Evolutionary conservation across 2,113 vertebrate genomes (phyloP).

Genomic region (Ammospiza nelsoni): DNA sequence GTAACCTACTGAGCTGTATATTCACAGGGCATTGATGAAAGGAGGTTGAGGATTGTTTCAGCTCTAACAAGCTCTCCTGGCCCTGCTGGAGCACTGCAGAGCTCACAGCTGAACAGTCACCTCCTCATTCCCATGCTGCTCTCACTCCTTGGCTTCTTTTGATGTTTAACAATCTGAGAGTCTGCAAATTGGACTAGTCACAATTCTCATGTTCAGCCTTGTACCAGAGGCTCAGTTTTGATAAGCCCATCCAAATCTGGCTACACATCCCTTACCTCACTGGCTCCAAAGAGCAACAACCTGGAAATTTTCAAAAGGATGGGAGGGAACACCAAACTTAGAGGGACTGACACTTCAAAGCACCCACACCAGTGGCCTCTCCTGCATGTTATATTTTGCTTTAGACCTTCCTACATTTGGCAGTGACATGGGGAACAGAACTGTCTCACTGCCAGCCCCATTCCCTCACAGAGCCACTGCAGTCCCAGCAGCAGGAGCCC

Average conservation of each 20-base stretch:
- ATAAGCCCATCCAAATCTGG: not conserved
- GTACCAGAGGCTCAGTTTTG: not conserved
- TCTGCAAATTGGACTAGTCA: not conserved
- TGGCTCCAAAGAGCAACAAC: accelerated
- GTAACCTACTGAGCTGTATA: not conserved
- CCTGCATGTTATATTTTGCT: accelerated
- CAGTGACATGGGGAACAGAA: not conserved
- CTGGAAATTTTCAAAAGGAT: not conserved
- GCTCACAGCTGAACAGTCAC: not conserved
- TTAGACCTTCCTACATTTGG: not conserved
- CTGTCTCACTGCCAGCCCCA: accelerated
- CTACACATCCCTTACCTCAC: no score
- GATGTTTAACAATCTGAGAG: not conserved
- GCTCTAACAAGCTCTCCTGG: not conserved
- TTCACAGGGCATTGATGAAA: not conserved
- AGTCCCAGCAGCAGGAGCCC: not conserved
- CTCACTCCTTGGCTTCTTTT: not conserved
- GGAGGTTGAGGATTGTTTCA: not conserved
- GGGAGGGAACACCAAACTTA: not conserved
- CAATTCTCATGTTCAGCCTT: not conserved
- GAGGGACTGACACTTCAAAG: not conserved
- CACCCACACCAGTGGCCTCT: not conserved
- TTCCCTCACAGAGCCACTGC: not conserved
- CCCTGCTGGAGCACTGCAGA: not conserved
- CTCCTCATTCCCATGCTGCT: not conserved